Evolutionary conservation across 2,888 invertebrate species (phyloP), one percentile per base, ranked within the genome.

Genomic region (Patella caerulea): DNA sequence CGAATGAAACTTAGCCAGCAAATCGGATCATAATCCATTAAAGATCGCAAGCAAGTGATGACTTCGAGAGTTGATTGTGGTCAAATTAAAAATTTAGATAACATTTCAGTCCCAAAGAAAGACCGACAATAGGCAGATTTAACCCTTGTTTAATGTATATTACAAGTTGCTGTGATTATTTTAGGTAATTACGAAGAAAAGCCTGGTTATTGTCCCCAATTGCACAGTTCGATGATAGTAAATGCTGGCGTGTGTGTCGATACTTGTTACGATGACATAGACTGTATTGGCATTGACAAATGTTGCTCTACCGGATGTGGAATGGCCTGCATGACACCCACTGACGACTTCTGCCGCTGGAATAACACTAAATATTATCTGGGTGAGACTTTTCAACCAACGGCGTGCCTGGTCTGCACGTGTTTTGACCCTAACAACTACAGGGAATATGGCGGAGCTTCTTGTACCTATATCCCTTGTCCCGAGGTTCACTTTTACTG

Each of bases 261-360:
- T 11, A 24, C 65, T 24, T 65, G 65, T 24, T 65, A 24, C 9
- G 65, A 65, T 65, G 65, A 65, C 24, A 2, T 24, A 12, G 65
- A 24, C 12, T 65, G 65, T 65, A 19, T 11, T 12, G 65, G 24
- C 11, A 0, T 24, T 24, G n/a, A 65, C 14, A 65, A 65, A 65
- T 65, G 65, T 24, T 65, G 65, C 24, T 24, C 19, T 24, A 65
- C 65, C 24, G 65, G 65, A 24, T 65, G 65, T 65, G 65, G 65
- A 65, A 24, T 24, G 24, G 11, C 65, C 19, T 65, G 65, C 24
- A 65, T 65, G 65, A 7, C 24, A 7, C 65, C 65, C 1, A 24
- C 65, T 24, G 65, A 65, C 14, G 12, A 65, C 11, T 65, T 65
- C 11, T 65, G 65, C 24, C 11, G 24, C 2, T 65, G 65, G 65